Evolutionary conservation across 2,113 vertebrate genomes (phyloP).

Genomic region (Caretta caretta): DNA sequence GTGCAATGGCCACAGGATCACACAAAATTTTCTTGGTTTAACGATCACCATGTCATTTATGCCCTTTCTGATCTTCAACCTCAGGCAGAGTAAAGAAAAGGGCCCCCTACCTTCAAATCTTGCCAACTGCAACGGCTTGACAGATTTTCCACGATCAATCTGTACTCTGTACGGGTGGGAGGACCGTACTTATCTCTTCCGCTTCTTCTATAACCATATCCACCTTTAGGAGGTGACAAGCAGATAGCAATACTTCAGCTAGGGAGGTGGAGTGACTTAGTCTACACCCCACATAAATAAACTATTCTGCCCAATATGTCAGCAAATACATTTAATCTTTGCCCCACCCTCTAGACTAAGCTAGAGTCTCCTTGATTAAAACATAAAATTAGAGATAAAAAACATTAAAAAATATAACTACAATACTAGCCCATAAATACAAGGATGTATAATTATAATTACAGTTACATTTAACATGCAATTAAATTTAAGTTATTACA

Average conservation of each 20-base stretch:
- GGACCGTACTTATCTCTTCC: slow-evolving; percentile 96
- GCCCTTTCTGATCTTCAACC: slow-evolving; percentile 29
- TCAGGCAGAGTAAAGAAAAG: slow-evolving; percentile 57
- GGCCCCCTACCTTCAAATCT: slow-evolving; percentile 91
- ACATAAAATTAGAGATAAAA: slow-evolving; percentile 42
- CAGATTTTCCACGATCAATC: slow-evolving; percentile 98
- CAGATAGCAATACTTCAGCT: slow-evolving; percentile 81
- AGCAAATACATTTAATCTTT: neutral
- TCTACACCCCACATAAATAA: slow-evolving; percentile 34
- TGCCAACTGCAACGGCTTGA: slow-evolving; percentile 99
- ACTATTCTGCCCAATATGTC: slow-evolving; percentile 15
- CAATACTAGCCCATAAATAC: slow-evolving; percentile 50
- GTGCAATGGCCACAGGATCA: neutral
- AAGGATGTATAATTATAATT: slow-evolving; percentile 50
- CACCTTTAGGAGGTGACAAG: slow-evolving; percentile 91
- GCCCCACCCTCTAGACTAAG: slow-evolving; percentile 38
- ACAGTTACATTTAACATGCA: slow-evolving; percentile 70
- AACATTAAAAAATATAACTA: slow-evolving; percentile 40
- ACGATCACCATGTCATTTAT: neutral
- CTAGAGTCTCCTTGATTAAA: neutral
- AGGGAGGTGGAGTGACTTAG: slow-evolving; percentile 55
- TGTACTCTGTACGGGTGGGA: slow-evolving; percentile 95
- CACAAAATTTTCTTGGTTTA: neutral
- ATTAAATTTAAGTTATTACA: slow-evolving; percentile 65
- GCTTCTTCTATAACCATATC: slow-evolving; percentile 94